Base-by-base conservation (phyloP, 2,888 invertebrate species). In the Blera fallax region DNA sequence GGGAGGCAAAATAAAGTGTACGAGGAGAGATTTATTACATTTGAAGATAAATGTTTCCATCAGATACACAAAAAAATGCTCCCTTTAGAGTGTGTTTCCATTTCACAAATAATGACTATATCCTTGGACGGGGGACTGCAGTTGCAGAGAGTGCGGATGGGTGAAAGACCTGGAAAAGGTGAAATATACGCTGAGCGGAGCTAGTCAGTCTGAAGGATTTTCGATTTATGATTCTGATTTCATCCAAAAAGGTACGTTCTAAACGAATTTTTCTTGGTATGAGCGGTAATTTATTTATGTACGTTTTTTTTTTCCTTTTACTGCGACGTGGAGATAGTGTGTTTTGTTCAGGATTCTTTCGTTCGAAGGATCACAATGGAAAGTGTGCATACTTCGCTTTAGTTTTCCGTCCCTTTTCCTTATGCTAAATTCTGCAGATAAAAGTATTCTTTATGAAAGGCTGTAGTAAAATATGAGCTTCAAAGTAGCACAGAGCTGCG, bases 81-180 rank as follows among this genome's bases (percentile, higher is more conserved):
- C 48, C 4, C 34, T 24, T n/a, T 34, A 58, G 18, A 40, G 48
- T 37, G 56, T 58, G 70, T 37, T 72, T 58, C 10, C 21, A 29
- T 50, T 73, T 52, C 21, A 52, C 29, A 62, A 73, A 73, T 73
- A 73, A 73, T 73, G 73, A 52, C 62, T 52, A 62, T 62, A 73
- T 73, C 27, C 62, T 60, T 27, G 50, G 40, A 52, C 29, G 16
- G 27, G 16, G 27, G 21, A 29, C 29, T 56, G 32, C 24, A 27
- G 11, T 7, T 18, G 10, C 8, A 4, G 6, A 8, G 18, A 32
- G 1, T 56, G 32, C 4, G 24, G 8, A n/a, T n/a, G 7, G 10
- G 7, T 16, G 24, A n/a, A n/a, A n/a, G n/a, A n/a, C 24, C 14
- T 14, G 1, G 6, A 21, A 18, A 32, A 70, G 69, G 50, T 54